Percentiles rank a stretch among this genome's conserved stretches.
phyloP scores from a whole-genome alignment of 2,797 vertebrate genomes.

The Tangara arthus region DNA sequence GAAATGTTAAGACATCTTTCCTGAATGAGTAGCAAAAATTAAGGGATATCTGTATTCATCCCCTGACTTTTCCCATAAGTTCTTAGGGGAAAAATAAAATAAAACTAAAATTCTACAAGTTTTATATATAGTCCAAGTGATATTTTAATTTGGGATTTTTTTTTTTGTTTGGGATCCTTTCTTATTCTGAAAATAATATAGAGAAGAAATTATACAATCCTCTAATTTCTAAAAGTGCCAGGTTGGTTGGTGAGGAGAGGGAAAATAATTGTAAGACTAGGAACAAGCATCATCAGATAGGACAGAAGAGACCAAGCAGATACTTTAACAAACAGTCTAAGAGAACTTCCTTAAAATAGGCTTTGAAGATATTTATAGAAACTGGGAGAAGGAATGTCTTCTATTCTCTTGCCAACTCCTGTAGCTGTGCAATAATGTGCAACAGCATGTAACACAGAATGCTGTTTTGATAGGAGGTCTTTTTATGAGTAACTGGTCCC shows the following conservation, averaged over 20 bases:
- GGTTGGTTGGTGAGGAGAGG: not conserved
- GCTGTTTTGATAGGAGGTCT: not conserved
- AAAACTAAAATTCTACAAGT: not conserved
- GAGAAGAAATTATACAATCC: not conserved
- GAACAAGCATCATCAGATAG: not conserved
- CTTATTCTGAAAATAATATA: not conserved
- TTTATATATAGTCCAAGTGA: not conserved
- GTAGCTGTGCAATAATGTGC: not conserved
- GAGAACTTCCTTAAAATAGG: slow-evolving; percentile 37
- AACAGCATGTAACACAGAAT: not conserved
- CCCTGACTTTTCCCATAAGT: not conserved
- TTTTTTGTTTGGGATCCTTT: not conserved
- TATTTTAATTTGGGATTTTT: not conserved
- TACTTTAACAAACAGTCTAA: not conserved
- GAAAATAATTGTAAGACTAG: not conserved
- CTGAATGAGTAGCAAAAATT: not conserved
- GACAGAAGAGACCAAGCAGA: not conserved
- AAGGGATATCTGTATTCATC: not conserved
- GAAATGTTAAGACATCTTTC: not conserved
- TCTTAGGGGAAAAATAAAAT: not conserved
- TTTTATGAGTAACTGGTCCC: not conserved
- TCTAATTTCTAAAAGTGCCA: not conserved
- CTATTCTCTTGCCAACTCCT: slow-evolving; percentile 41
- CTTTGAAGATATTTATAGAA: slow-evolving; percentile 42
- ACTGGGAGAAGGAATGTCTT: slow-evolving; percentile 14